phyloP scores from a whole-genome alignment of 2,113 vertebrate genomes.

The Corapipo altera region DNA sequence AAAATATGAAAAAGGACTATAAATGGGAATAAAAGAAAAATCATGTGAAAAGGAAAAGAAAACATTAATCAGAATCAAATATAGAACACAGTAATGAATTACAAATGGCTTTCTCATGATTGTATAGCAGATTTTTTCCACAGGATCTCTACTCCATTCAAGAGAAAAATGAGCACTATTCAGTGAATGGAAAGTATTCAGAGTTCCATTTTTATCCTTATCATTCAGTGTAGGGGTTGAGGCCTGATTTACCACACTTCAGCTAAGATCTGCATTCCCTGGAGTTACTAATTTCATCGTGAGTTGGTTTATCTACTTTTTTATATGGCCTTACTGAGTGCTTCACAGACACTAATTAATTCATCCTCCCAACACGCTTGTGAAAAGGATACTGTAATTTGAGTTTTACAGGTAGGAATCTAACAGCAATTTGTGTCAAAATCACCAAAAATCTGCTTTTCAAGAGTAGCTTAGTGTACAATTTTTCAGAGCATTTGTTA shows the following conservation, averaged over 20 bases:
- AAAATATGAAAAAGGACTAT: constrained; percentile 42
- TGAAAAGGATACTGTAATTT: not conserved
- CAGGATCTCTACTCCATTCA: constrained; percentile 64
- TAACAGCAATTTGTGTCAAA: not conserved
- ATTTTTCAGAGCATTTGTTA: not conserved
- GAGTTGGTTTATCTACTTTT: not conserved
- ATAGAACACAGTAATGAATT: constrained; percentile 62
- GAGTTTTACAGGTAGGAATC: not conserved
- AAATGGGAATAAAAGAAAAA: constrained; percentile 63
- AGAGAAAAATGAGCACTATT: constrained; percentile 60
- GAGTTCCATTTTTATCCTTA: constrained; percentile 59
- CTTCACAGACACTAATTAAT: not conserved
- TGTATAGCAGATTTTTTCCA: constrained; percentile 44
- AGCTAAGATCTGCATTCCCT: constrained; percentile 15
- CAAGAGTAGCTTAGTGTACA: not conserved
- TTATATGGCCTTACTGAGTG: not conserved
- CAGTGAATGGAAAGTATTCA: constrained; percentile 56
- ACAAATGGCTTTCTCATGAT: constrained; percentile 61
- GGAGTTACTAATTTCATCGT: not conserved
- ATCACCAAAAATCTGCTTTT: not conserved
- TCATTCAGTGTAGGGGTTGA: constrained; percentile 31
- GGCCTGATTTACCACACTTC: constrained; percentile 40
- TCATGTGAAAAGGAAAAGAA: constrained; percentile 45
- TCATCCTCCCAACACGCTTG: not conserved
- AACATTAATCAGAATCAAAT: constrained; percentile 67